phyloP scores from a whole-genome alignment of 1,140 invertebrate genomes.

The Tetramorium alpestre region DNA sequence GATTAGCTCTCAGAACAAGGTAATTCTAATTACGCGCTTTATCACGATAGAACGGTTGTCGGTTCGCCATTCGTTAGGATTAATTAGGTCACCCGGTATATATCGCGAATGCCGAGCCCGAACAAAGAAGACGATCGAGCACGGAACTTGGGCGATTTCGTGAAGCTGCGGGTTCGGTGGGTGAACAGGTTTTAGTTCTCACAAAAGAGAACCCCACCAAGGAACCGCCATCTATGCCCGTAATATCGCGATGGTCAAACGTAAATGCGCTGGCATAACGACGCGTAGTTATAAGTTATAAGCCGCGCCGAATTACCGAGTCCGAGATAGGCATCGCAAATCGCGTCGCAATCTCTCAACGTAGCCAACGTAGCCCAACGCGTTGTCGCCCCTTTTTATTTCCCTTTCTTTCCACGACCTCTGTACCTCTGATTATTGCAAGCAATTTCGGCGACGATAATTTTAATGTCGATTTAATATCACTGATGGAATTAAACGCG shows the following conservation, averaged over 20 bases:
- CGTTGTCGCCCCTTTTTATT: not conserved
- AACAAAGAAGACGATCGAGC: conserved; percentile 59
- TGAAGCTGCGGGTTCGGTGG: conserved; percentile 8
- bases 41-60: not conserved
- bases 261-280: conserved; percentile 58
- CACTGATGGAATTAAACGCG: conserved; percentile 37
- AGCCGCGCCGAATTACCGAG: conserved; percentile 33
- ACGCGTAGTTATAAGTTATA: conserved; percentile 50
- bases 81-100: conserved; percentile 54
- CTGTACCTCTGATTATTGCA: conserved; percentile 13
- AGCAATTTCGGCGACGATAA: conserved; percentile 26
- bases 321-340: conserved; percentile 31
- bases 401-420: not conserved
- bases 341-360: conserved; percentile 27
- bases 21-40: conserved; percentile 40
- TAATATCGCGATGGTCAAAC: conserved; percentile 66
- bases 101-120: conserved; percentile 2
- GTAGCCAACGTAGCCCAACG: not conserved
- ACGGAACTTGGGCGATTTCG: conserved; percentile 40
- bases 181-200: conserved; percentile 70
- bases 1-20: not conserved
- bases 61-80: not conserved
- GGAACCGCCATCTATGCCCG: conserved; percentile 23
- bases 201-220: conserved; percentile 49
- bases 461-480: conserved; percentile 46